phyloP scores from a whole-genome alignment of 2,888 invertebrate species.

The Apeira syringaria region DNA sequence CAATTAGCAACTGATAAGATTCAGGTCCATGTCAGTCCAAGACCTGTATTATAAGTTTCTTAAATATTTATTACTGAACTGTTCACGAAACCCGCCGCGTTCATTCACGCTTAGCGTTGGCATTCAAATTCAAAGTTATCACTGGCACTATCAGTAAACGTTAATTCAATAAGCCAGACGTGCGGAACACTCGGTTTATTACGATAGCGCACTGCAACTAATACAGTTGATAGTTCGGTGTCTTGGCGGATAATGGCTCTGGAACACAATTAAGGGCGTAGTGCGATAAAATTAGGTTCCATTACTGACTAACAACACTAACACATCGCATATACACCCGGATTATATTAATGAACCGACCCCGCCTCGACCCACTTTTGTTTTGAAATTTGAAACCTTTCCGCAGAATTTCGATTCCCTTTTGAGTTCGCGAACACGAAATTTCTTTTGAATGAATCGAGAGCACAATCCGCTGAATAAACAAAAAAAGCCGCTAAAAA shows the following conservation, averaged over 20 bases:
- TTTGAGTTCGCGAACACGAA: slow-evolving; percentile 7
- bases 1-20: slow-evolving; percentile 30
- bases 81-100: slow-evolving; percentile 6
- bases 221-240: slow-evolving; percentile 32
- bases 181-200: slow-evolving; percentile 23
- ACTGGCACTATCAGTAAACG: slow-evolving; percentile 33
- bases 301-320: slow-evolving; percentile 29
- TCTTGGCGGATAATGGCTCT: slow-evolving; percentile 46
- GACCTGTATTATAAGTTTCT: slow-evolving; percentile 28
- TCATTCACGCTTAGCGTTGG: slow-evolving; percentile 1
- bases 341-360: slow-evolving; percentile 7
- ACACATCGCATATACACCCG: slow-evolving; percentile 6
- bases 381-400: slow-evolving; percentile 7
- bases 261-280: slow-evolving; percentile 45
- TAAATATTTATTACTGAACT: slow-evolving; percentile 26
- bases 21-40: slow-evolving; percentile 1
- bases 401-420: slow-evolving; percentile 1
- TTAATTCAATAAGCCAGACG: slow-evolving; percentile 35
- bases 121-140: slow-evolving; percentile 31
- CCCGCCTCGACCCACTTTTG: slow-evolving; percentile 12
- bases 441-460: slow-evolving; percentile 8
- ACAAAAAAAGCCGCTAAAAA: slow-evolving; percentile 14
- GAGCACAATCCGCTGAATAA: slow-evolving; percentile 19
- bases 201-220: slow-evolving; percentile 33
- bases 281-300: slow-evolving; percentile 44